phyloP scores from a whole-genome alignment of 1,140 invertebrate species.

The Euwallacea fornicatus region DNA sequence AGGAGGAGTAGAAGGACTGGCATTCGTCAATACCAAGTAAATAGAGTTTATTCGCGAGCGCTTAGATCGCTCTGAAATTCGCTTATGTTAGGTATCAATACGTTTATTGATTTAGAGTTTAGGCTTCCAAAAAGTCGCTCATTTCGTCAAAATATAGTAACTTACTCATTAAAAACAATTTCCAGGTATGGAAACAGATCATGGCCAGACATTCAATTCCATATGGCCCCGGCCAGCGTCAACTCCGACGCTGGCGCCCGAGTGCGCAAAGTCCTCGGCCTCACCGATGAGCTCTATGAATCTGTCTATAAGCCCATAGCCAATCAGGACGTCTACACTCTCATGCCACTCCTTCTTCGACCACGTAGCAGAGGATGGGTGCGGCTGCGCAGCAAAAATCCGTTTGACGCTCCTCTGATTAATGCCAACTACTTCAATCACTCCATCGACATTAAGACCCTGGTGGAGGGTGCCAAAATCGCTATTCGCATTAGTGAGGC shows the following conservation, averaged over 20 bases:
- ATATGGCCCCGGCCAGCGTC: slow-evolving; percentile 84
- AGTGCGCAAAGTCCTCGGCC: slow-evolving; percentile 75
- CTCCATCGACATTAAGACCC: slow-evolving; percentile 70
- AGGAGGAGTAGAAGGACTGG: slow-evolving; percentile 82
- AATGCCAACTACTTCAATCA: slow-evolving; percentile 88
- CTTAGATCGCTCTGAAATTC: too few species aligned
- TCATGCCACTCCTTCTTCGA: slow-evolving; percentile 78
- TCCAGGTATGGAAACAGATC: slow-evolving; percentile 59
- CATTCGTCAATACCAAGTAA: slow-evolving; percentile 73
- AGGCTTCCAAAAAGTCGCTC: not conserved
- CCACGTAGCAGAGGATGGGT: slow-evolving; percentile 80
- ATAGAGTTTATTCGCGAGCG: not conserved
- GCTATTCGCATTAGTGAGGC: slow-evolving; percentile 71
- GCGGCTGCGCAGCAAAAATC: slow-evolving; percentile 73
- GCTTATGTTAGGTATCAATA: not conserved
- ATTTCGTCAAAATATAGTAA: not conserved
- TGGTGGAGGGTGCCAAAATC: slow-evolving; percentile 79
- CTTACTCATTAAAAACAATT: slow-evolving; percentile 5
- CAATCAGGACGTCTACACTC: slow-evolving; percentile 73
- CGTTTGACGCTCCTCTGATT: slow-evolving; percentile 81
- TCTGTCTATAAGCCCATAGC: slow-evolving; percentile 73
- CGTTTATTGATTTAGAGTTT: not conserved
- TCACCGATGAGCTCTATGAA: slow-evolving; percentile 80
- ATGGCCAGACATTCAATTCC: slow-evolving; percentile 84
- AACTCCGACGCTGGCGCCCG: slow-evolving; percentile 75